phyloP scores from a whole-genome alignment of 2,888 invertebrate genomes.

The Cacoxenus indagator region DNA sequence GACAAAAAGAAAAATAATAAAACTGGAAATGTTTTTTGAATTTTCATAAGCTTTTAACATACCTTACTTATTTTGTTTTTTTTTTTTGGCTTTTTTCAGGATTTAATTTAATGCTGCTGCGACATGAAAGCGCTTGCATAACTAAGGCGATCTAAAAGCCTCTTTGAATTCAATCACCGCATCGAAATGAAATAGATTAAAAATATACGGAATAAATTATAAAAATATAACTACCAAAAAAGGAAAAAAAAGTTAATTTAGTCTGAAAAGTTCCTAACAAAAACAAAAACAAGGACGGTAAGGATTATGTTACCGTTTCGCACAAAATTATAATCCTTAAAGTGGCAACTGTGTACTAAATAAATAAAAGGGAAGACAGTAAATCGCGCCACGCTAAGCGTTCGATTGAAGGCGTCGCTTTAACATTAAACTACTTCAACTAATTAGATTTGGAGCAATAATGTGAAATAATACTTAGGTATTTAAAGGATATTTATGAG shows the following conservation, averaged over 20 bases:
- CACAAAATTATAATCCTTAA: constrained; percentile 58
- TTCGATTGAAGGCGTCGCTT: neutral
- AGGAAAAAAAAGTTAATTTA: constrained; percentile 25
- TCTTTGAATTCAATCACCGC: constrained; percentile 60
- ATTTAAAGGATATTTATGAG: too few relatives aligned
- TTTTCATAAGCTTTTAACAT: neutral
- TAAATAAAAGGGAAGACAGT: constrained; percentile 19
- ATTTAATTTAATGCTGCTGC: constrained; percentile 56
- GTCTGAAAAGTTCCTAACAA: constrained; percentile 50
- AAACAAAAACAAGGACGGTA: constrained; percentile 38
- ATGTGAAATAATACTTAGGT: neutral
- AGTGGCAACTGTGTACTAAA: constrained; percentile 42
- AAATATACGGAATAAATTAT: neutral
- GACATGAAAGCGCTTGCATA: constrained; percentile 48
- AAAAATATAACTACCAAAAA: constrained; percentile 41
- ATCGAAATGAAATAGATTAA: constrained; percentile 13
- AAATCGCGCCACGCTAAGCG: neutral
- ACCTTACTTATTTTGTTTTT: neutral
- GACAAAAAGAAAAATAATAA: too few relatives aligned
- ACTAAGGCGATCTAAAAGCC: constrained; percentile 63
- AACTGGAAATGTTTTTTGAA: too few relatives aligned
- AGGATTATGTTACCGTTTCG: constrained; percentile 22
- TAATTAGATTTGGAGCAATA: neutral
- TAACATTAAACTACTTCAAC: neutral
- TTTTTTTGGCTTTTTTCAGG: constrained; percentile 32